Base-by-base conservation (phyloP, 2,113 vertebrate species). In the Columbina picui region DNA sequence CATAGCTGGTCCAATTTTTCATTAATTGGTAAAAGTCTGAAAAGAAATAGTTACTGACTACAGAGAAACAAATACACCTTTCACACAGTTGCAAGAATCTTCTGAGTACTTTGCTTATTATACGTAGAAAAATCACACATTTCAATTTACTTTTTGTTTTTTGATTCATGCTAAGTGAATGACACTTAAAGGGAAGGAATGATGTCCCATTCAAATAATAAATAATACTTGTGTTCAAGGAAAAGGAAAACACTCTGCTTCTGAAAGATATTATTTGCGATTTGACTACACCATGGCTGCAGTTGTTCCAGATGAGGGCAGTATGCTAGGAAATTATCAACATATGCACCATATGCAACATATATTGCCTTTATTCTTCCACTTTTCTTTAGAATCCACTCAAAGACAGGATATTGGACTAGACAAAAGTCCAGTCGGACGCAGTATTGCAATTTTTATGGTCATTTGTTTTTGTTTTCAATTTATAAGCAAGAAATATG, bases 61-160 rank as follows among this genome's bases (percentile, higher is more conserved):
- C 12, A 73, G 14, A 85, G 50, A 41, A 81, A 30, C 0, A 3
- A 78, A 19, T 9, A 38, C 18, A 17, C 8, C 68, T 53, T 21
- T 61, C 61, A 59, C 16, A 34, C 4, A 38, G 39, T 3, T 60
- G 32, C 36, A 70, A 52, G 14, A 74, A 34, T 30, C 45, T 84
- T 27, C 18, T 69, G 22, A 80, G 4, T 13, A 13, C 60, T 83
- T 68, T 63, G 8, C 20, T 84, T 45, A 50, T 21, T n/a, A 45
- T 4, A 38, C 43, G 8, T 7, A 36, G 25, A 56, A 84, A 53
- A 14, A 1, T 1, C 0, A 1, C 26, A 34, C 0, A 2, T 41
- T 79, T 50, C 27, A 70, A 16, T n/a, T n/a, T n/a, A n/a, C n/a
- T n/a, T n/a, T n/a, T n/a, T n/a, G n/a, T n/a, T n/a, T 0, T 67